Percentiles rank a stretch among this genome's conserved stretches.
These are phyloP conservation scores for Heterotilapia buettikoferi DNA, from an alignment of 2,113 vertebrate genomes.

Conservation along the genomic window DNA sequence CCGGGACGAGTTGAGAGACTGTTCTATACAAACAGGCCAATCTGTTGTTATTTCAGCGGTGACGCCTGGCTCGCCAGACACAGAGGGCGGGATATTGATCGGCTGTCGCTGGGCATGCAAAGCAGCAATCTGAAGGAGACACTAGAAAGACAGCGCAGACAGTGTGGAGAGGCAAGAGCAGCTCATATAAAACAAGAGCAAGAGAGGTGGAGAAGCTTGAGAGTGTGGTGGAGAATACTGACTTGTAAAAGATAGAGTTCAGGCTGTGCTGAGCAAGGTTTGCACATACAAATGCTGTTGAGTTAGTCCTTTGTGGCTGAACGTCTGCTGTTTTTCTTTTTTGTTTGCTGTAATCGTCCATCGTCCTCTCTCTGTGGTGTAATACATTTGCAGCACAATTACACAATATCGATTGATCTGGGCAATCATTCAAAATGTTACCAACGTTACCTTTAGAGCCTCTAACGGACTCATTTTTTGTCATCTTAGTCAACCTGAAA, in stretches of 20 bases:
- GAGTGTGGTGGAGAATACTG: conserved; percentile 22
- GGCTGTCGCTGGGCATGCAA: conserved; percentile 58
- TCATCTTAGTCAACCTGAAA: background rate
- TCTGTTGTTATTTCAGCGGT: conserved; percentile 59
- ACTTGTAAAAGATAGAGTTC: background rate
- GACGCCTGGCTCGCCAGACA: conserved; percentile 38
- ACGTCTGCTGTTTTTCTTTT: background rate
- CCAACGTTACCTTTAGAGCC: background rate
- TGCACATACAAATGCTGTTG: background rate
- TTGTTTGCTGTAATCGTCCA: background rate
- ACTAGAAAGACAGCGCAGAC: conserved; percentile 25
- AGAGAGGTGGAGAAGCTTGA: background rate
- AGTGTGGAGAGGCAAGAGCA: background rate
- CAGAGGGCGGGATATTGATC: conserved; percentile 51
- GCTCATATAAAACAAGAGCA: conserved; percentile 3
- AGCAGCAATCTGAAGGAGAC: conserved; percentile 59
- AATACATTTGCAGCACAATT: background rate
- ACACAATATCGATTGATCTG: background rate
- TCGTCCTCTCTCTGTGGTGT: background rate
- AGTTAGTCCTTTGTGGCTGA: background rate
- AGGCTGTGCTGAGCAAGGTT: background rate
- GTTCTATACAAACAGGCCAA: conserved; percentile 58
- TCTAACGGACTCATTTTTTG: background rate
- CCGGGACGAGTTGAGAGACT: conserved; percentile 41
- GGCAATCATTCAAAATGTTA: background rate